Evolutionary conservation across 2,113 vertebrate species (phyloP), one percentile per base, ranked within the genome.

Genomic region (Bagarius yarrelli): DNA sequence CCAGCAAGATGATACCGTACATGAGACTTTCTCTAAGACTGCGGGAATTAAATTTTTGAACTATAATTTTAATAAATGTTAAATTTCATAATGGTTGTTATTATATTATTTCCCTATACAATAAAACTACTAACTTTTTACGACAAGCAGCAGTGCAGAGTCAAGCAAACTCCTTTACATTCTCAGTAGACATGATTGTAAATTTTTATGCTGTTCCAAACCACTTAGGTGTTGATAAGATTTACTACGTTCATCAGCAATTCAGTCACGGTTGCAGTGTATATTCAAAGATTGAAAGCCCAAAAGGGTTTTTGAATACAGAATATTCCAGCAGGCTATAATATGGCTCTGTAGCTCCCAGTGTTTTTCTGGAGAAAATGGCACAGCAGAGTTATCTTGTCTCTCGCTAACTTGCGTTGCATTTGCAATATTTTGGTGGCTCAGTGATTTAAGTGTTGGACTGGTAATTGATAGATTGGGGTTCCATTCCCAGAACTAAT

Each of bases 231-330:
- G 40, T 70, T 70, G 40, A 70, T 8, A 70, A 47, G 66, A 47
- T 67, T 67, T 44, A 69, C 36, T 44, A 69, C 12, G 44, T 70
- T 70, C 14, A 70, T 25, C 67, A 70, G 40, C 67, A 70, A 47
- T 27, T 44, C 44, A 50, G 2, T 72, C 25, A 72, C 11, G 40
- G 47, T 32, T 72, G 18, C 50, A 72, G 47, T 18, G 44, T 52
- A 11, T 30, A 53, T 53, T 6, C n/a, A n/a, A 40, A 40, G 47
- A 71, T 70, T 50, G 52, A 71, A 52, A 30, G 16, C 44, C 1
- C n/a, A 25, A 30, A 71, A n/a, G 34, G 8, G 30, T 11, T 30
- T 11, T 18, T 67, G 34, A 67, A n/a, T 40, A 40, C 34, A 36
- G 34, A 67, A 67, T 67, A 67, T 4, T 67, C 14, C 67, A 27